Conservation (phyloP, 2,888 invertebrate species). For the Drosophila meridionalis region DNA sequence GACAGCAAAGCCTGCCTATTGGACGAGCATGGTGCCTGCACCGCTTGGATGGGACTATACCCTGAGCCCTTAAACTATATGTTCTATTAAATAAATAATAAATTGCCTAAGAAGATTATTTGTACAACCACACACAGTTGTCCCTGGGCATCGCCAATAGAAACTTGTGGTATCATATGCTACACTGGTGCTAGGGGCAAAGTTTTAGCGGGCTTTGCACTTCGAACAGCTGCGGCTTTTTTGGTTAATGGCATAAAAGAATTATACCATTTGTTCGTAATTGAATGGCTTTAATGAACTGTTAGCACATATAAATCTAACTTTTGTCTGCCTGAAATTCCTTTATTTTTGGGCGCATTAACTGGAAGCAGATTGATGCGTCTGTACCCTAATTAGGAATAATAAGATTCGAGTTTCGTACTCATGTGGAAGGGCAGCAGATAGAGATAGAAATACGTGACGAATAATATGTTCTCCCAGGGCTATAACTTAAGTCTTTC, state of each 20-base stretch:
- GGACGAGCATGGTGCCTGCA: slow-evolving; percentile 16
- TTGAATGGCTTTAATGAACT: slow-evolving; percentile 22
- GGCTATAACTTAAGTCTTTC: slow-evolving; percentile 7
- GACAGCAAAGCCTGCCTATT: slow-evolving; percentile 10
- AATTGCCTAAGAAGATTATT: slow-evolving; percentile 5
- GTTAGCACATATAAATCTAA: slow-evolving; percentile 7
- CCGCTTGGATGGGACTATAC: background rate
- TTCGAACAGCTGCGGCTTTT: slow-evolving; percentile 30
- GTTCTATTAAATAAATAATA: slow-evolving; percentile 3
- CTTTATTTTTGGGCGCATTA: slow-evolving; percentile 6
- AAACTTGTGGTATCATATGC: slow-evolving; percentile 20
- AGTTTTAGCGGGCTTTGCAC: slow-evolving; percentile 13
- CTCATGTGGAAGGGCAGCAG: background rate
- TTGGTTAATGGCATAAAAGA: slow-evolving; percentile 18
- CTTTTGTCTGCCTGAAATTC: slow-evolving; percentile 6
- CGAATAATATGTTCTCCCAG: slow-evolving; percentile 3
- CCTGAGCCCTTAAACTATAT: slow-evolving; percentile 2
- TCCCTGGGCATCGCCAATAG: background rate
- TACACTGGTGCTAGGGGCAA: background rate
- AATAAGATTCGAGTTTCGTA: background rate
- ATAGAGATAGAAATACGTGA: slow-evolving; percentile 9
- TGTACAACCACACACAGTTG: background rate
- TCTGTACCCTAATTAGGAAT: slow-evolving; percentile 17
- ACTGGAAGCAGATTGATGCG: slow-evolving; percentile 10
- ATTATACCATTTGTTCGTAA: slow-evolving; percentile 46